A percentile compares a stretch with the other conserved stretches of the same genome.
Evolutionary conservation across 2,797 vertebrate genomes (phyloP).

Genomic region (Alfaro cultratus): DNA sequence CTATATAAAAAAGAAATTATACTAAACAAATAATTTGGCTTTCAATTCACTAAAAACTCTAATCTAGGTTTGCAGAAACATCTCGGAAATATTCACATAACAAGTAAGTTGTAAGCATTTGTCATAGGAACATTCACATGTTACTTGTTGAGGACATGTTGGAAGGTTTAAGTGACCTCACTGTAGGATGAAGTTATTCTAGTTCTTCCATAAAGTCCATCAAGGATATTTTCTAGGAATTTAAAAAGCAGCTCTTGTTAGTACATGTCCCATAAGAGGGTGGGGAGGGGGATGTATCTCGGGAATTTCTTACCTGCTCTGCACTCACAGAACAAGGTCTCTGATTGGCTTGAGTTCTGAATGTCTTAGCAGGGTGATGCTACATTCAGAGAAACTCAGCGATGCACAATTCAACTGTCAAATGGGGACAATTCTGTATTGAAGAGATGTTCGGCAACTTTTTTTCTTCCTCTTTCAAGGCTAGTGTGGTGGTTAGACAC

Average conservation of each 20-base stretch:
- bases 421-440: neutral
- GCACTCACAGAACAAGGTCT: neutral
- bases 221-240: neutral
- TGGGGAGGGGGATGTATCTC: neutral
- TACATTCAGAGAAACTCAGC: neutral
- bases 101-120: neutral
- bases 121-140: neutral
- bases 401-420: neutral
- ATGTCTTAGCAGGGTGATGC: neutral
- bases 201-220: neutral
- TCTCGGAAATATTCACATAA: neutral
- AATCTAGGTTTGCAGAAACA: neutral
- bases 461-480: slow-evolving; percentile 1
- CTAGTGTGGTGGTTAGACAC: neutral
- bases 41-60: neutral
- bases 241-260: neutral
- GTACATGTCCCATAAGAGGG: neutral
- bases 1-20: neutral
- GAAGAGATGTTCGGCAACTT: neutral
- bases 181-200: neutral
- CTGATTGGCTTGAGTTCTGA: neutral
- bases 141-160: neutral
- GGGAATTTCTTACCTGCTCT: neutral
- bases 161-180: neutral
- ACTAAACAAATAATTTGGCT: neutral